A percentile compares a stretch with the other conserved stretches of the same genome.
Conservation (phyloP, 2,888 invertebrate genomes). For the Ophraella communa region DNA sequence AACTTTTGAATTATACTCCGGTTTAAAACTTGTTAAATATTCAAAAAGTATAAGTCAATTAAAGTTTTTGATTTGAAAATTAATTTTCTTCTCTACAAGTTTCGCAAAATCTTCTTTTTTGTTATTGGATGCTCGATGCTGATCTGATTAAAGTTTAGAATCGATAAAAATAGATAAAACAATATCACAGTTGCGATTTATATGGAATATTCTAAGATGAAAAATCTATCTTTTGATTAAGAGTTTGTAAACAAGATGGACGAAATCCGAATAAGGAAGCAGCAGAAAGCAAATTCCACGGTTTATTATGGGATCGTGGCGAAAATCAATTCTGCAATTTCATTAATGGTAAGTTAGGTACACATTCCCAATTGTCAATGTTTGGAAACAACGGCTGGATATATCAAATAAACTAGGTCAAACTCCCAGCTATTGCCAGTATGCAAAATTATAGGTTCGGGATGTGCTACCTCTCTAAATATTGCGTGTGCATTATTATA, state of each 20-base stretch:
- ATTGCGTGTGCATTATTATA: no score
- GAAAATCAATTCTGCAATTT: conserved; percentile 22
- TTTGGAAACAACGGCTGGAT: conserved; percentile 17
- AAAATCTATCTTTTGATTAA: background rate
- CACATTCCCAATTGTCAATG: conserved; percentile 17
- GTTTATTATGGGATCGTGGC: background rate
- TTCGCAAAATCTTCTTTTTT: background rate
- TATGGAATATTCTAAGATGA: background rate
- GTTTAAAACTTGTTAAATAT: conserved; percentile 8
- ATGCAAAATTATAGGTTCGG: conserved; percentile 9
- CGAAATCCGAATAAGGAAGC: conserved; percentile 12
- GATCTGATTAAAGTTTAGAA: background rate
- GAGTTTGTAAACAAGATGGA: background rate
- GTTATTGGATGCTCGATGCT: background rate
- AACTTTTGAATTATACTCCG: background rate
- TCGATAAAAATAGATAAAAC: background rate
- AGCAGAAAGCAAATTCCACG: conserved; percentile 3
- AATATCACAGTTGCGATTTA: background rate
- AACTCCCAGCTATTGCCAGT: background rate
- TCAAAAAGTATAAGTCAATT: conserved; percentile 12
- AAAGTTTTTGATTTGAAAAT: conserved; percentile 18
- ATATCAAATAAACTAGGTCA: conserved; percentile 17
- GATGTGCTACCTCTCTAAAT: no score
- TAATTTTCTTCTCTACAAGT: background rate
- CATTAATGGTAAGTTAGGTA: conserved; percentile 15